Base-by-base conservation (phyloP, 1,140 invertebrate species). In the Delia radicum region DNA sequence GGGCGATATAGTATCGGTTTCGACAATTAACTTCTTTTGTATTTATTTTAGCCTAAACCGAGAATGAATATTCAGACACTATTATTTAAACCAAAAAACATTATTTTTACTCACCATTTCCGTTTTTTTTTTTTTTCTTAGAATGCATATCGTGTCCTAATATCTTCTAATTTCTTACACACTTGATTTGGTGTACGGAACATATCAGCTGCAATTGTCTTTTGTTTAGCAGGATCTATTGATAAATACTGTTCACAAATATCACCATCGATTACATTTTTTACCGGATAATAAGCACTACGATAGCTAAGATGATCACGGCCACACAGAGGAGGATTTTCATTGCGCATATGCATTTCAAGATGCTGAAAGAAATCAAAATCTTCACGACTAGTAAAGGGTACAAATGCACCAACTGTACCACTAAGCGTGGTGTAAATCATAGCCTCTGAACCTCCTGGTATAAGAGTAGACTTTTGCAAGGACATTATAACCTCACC, bases 261-360 rank as follows among this genome's bases (percentile, higher is more conserved):
- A 87, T 99, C 98, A 5, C 98, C 98, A 87, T 99, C 98, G 77
- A 99, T 95, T 0, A 99, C 96, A 89, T 97, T 98, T 91, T 96
- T 99, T 1, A 99, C 95, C 6, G 98, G 97, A 85, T 96, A 99
- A 88, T 99, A 99, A 81, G 97, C 98, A 27, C 97, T 99, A 76
- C 98, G 90, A 87, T 95, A 99, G 0, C 97, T 96, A 1, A 99
- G 89, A 88, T 99, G 98, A 88, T 99, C 98, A 24, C 98, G 89
- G 2, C 98, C 98, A 88, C 97, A 99, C 0, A 99, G 86, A 0
- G 98, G 97, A 0, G 96, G 91, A 87, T 99, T 95, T 87, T 99
- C 98, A 67, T 95, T 96, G 55, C 98, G 89, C 96, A 99, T 98
- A 86, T 99, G 97, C 98, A 99, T 99, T 87, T 99, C 98, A 72